These are phyloP conservation scores for Etheostoma perlongum DNA, from an alignment of 2,797 vertebrate species.

Conservation along the genomic window DNA sequence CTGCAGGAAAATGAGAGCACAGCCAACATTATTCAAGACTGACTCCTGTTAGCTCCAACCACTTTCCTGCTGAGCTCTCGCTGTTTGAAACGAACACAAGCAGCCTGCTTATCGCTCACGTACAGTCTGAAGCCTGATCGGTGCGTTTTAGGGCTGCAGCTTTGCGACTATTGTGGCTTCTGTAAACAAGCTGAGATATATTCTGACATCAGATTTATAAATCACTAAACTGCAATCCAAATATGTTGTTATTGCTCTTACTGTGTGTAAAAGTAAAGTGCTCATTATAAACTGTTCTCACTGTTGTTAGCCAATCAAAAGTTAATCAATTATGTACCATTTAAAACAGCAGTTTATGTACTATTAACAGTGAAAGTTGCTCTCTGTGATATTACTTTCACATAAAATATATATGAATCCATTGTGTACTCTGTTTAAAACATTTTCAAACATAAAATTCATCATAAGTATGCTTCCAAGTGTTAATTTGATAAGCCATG, in stretches of 20 bases:
- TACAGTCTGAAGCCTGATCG: slow-evolving; percentile 36
- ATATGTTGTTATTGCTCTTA: slow-evolving; percentile 11
- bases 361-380: neutral
- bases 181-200: slow-evolving; percentile 26
- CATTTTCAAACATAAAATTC: neutral
- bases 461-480: neutral
- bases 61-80: slow-evolving; percentile 28
- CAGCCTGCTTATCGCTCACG: slow-evolving; percentile 23
- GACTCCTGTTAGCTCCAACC: slow-evolving; percentile 29
- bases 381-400: slow-evolving; percentile 2
- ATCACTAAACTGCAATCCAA: slow-evolving; percentile 29
- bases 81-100: slow-evolving; percentile 42
- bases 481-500: neutral
- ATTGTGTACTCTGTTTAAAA: neutral
- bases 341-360: neutral
- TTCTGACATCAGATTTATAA: slow-evolving; percentile 20
- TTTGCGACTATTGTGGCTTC: neutral
- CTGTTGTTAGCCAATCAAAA: slow-evolving; percentile 10
- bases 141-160: slow-evolving; percentile 13
- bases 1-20: slow-evolving; percentile 30
- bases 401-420: neutral
- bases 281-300: neutral
- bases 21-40: slow-evolving; percentile 37
- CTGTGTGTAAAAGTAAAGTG: slow-evolving; percentile 24
- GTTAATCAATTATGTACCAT: slow-evolving; percentile 11